These are phyloP conservation scores for Malurus leucopterus DNA, from an alignment of 2,797 vertebrate species.

Conservation along the genomic window DNA sequence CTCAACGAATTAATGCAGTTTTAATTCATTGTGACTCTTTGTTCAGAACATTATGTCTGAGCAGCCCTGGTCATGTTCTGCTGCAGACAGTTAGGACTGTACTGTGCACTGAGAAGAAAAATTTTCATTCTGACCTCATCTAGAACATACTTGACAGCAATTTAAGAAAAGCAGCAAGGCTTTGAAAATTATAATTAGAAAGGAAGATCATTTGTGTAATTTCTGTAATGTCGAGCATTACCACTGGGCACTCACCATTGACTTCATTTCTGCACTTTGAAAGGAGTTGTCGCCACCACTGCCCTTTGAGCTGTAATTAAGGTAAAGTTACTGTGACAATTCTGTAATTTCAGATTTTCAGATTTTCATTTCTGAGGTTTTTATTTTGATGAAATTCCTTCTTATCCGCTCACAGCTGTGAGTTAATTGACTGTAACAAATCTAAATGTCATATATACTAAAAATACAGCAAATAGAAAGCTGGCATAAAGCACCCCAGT, in stretches of 20 bases:
- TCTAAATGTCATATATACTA: not conserved
- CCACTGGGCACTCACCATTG: not conserved
- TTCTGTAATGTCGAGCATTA: not conserved
- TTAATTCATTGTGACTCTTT: not conserved
- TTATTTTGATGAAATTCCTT: slow-evolving; percentile 12
- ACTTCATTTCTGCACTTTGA: not conserved
- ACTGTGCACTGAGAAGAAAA: not conserved
- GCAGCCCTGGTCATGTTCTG: not conserved
- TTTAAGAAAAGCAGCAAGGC: slow-evolving; percentile 16
- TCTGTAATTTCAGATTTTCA: slow-evolving; percentile 17
- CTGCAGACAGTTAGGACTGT: not conserved
- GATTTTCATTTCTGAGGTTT: slow-evolving; percentile 18
- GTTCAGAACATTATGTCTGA: not conserved
- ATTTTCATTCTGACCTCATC: slow-evolving; percentile 16
- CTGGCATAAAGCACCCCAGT: not conserved
- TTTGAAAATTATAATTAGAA: slow-evolving; percentile 42
- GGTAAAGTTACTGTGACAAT: slow-evolving; percentile 1
- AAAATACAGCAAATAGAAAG: slow-evolving; percentile 2
- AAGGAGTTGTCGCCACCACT: not conserved
- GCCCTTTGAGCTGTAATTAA: not conserved
- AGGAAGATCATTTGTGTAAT: slow-evolving; percentile 19
- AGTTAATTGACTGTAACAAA: not conserved
- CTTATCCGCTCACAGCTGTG: not conserved
- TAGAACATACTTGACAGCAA: slow-evolving; percentile 14
- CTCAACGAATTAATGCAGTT: not conserved